Evolutionary conservation across 2,888 invertebrate genomes (phyloP).

Genomic region (Deilephila elpenor): DNA sequence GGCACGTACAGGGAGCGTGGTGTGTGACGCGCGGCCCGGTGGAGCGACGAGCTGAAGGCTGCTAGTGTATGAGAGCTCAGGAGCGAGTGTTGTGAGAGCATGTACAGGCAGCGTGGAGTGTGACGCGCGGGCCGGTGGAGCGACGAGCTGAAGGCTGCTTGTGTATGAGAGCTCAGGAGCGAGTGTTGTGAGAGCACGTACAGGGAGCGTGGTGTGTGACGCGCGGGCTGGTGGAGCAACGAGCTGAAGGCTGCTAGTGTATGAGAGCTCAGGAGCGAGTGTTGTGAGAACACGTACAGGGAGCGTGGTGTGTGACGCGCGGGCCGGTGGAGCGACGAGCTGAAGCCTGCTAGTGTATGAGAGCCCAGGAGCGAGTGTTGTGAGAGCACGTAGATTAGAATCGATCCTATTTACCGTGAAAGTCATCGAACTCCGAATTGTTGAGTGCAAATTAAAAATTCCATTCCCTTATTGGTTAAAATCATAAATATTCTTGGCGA

Average conservation of each 20-base stretch:
- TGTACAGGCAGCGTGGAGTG: constrained; percentile 8
- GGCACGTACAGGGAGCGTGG: background rate
- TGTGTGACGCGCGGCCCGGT: constrained; percentile 5
- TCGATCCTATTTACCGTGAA: background rate
- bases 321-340: constrained; percentile 9
- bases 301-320: constrained; percentile 5
- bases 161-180: background rate
- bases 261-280: background rate
- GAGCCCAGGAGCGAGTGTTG: background rate
- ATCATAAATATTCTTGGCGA: constrained; percentile 27
- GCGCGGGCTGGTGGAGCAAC: constrained; percentile 1
- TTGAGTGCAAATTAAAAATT: constrained; percentile 15
- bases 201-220: constrained; percentile 5
- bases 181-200: background rate
- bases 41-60: constrained; percentile 9
- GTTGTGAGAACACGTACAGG: constrained; percentile 19
- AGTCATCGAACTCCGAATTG: background rate
- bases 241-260: constrained; percentile 1
- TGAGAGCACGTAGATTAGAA: background rate
- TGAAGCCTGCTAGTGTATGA: background rate
- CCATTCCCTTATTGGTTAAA: constrained; percentile 20
- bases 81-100: constrained; percentile 16
- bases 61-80: background rate
- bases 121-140: constrained; percentile 11
- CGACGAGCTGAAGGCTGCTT: background rate